Percentiles rank a stretch among this genome's conserved stretches.
Conservation (phyloP, 1,140 invertebrate species). For the Telenomus remus region DNA sequence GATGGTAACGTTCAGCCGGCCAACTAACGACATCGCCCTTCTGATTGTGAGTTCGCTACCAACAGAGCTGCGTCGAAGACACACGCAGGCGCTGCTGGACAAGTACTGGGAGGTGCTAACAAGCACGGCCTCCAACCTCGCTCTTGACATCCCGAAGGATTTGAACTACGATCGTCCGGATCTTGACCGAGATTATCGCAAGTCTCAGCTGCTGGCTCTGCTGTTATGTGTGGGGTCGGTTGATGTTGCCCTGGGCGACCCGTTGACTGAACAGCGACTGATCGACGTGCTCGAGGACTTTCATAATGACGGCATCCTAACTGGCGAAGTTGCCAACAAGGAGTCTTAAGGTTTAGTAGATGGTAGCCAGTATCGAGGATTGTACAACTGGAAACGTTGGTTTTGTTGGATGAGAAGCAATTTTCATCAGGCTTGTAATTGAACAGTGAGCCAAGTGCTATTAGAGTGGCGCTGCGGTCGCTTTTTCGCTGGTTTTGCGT, state of each 20-base stretch:
- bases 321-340: constrained; percentile 56
- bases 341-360: constrained; percentile 26
- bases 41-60: constrained; percentile 86
- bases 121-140: constrained; percentile 75
- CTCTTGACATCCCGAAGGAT: constrained; percentile 78
- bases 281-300: constrained; percentile 79
- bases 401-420: too few relatives aligned
- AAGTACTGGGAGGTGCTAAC: constrained; percentile 82
- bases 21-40: constrained; percentile 86
- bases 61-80: constrained; percentile 80
- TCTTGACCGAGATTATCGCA: constrained; percentile 80
- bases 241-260: constrained; percentile 82
- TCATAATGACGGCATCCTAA: constrained; percentile 77
- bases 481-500: constrained; percentile 33
- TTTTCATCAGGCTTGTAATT: too few relatives aligned
- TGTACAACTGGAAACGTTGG: too few relatives aligned
- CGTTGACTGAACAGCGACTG: constrained; percentile 82
- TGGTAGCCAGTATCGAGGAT: too few relatives aligned
- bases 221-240: constrained; percentile 87
- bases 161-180: constrained; percentile 76
- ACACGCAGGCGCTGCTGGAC: constrained; percentile 80
- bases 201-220: constrained; percentile 83
- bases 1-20: constrained; percentile 86
- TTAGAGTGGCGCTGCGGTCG: constrained; percentile 40
- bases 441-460: constrained; percentile 17